phyloP scores from a whole-genome alignment of 2,888 invertebrate genomes.

The Ephialtes manifestator region DNA sequence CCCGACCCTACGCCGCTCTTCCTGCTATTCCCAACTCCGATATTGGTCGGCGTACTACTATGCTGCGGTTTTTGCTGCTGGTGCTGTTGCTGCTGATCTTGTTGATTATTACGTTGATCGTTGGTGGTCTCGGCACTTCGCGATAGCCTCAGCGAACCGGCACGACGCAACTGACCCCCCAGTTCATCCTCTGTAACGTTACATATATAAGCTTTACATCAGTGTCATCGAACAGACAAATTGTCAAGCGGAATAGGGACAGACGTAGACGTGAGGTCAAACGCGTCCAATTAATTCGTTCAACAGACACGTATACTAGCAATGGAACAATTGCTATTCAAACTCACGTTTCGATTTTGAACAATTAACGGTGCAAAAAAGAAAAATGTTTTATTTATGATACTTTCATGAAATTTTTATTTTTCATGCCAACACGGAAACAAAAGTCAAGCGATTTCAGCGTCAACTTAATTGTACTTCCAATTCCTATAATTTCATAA shows the following conservation, averaged over 20 bases:
- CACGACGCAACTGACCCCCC: conserved; percentile 76
- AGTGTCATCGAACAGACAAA: conserved; percentile 14
- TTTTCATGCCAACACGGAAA: too few relatives aligned
- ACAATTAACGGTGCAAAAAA: too few relatives aligned
- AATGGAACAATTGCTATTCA: not conserved
- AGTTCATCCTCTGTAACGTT: conserved; percentile 78
- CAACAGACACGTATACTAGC: not conserved
- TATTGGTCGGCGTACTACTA: not conserved
- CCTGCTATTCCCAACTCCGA: conserved; percentile 22
- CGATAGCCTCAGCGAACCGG: conserved; percentile 77
- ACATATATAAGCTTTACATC: conserved; percentile 1
- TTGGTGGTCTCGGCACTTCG: conserved; percentile 66
- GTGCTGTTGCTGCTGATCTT: not conserved
- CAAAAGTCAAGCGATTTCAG: too few relatives aligned
- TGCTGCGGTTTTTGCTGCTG: not conserved
- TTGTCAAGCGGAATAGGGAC: conserved; percentile 1
- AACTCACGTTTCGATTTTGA: not conserved
- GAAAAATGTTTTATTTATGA: too few relatives aligned
- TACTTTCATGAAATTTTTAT: too few relatives aligned
- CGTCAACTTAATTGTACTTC: too few relatives aligned
- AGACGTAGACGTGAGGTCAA: conserved; percentile 13
- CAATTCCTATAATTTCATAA: too few relatives aligned
- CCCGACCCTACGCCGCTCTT: not conserved
- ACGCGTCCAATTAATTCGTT: not conserved
- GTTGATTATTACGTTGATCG: conserved; percentile 34